Conservation (phyloP, 2,113 vertebrate genomes). For the Stercorarius parasiticus region DNA sequence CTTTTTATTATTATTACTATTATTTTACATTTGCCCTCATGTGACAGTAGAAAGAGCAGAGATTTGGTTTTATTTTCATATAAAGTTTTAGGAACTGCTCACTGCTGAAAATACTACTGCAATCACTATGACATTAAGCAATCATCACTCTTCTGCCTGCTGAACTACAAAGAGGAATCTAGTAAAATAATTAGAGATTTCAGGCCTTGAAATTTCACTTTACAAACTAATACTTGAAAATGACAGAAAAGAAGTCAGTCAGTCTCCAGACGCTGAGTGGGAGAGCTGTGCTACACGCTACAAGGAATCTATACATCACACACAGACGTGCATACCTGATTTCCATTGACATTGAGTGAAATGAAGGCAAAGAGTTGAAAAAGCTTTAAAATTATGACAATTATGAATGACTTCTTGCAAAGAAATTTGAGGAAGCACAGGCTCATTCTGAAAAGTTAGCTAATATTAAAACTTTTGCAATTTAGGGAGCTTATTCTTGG, state of each 20-base stretch:
- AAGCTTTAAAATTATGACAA: not conserved
- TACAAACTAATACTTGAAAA: slow-evolving; percentile 9
- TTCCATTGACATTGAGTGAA: slow-evolving; percentile 5
- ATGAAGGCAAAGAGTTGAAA: not conserved
- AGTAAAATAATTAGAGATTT: slow-evolving; percentile 1
- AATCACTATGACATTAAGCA: not conserved
- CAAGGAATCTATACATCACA: not conserved
- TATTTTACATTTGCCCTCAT: not conserved
- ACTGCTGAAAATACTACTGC: not conserved
- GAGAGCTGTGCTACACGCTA: not conserved
- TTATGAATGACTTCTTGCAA: not conserved
- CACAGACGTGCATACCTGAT: not conserved
- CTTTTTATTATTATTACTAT: not conserved
- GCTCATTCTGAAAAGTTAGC: not conserved
- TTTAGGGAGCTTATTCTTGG: not conserved
- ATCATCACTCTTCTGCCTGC: not conserved
- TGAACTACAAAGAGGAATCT: not conserved
- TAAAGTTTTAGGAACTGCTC: not conserved
- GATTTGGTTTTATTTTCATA: not conserved
- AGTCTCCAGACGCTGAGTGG: slow-evolving; percentile 14
- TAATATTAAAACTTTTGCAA: not conserved
- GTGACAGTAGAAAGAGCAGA: not conserved
- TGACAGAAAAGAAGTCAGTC: not conserved
- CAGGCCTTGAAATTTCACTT: not conserved
- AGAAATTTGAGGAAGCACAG: not conserved